Evolutionary conservation across 2,888 invertebrate species (phyloP), one percentile per base, ranked within the genome.

Genomic region (Harmothoe impar): DNA sequence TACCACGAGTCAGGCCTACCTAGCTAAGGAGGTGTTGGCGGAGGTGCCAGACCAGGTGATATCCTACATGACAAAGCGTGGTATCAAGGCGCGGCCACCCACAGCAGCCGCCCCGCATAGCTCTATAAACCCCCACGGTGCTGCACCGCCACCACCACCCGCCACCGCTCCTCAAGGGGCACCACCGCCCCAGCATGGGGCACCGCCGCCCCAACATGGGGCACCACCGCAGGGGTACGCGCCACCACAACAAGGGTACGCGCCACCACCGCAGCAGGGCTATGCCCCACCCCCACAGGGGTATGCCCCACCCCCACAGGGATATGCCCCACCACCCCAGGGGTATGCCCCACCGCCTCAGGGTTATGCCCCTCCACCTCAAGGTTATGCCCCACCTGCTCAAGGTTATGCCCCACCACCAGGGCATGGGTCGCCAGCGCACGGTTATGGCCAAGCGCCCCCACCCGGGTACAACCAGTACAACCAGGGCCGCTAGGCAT

Each of bases 11-110:
- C 90, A 93, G 77, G 95, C 95, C 29, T 94, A 95, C 54, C 94
- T 97, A 91, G 97, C 97, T 43, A 96, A 96, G 93, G 97, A 97
- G 93, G 97, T 97, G 51, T 94, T 95, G 93, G 95, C 94, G 43
- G 94, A 95, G 91, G 93, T 95, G 52, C 95, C 95, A 5, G 95
- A 95, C 31, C 97, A 97, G 93, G 94, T 97, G 77, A 95, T 96
- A 54, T 95, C 95, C 0, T 96, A 96, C 93, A 96, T 97, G 96
- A 96, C 96, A 93, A 93, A 93, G 33, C 91, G 93, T 17, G 93
- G 93, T 31, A 93, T 95, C 72, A 91, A 92, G 78, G 95, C 95
- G 25, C 89, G 85, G n/a, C 91, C 91, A 12, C 92, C 92, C 7
- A 31, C 89, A 29, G 31, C 89, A 25, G 89, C 89, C 1, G 43